phyloP scores from a whole-genome alignment of 2,888 invertebrate species.

The Urechis unicinctus region DNA sequence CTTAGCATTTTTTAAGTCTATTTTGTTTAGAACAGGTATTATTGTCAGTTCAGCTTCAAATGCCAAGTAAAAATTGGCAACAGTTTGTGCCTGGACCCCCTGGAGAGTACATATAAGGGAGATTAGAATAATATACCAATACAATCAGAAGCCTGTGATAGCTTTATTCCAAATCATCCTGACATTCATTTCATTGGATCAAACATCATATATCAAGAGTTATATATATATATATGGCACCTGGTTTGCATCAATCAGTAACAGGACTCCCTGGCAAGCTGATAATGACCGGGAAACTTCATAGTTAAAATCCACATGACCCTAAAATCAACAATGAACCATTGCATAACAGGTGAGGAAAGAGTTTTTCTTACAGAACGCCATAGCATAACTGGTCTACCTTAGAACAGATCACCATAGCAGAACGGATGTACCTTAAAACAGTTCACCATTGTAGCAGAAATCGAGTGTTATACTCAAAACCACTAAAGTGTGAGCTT shows the following conservation, averaged over 20 bases:
- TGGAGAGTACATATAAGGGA: slow-evolving; percentile 48
- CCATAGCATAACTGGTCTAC: no score
- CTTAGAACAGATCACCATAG: no score
- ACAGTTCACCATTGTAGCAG: no score
- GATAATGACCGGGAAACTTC: slow-evolving; percentile 87
- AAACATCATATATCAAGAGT: neutral
- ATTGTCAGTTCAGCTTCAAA: slow-evolving; percentile 73
- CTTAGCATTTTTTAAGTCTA: slow-evolving; percentile 85
- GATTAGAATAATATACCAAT: neutral
- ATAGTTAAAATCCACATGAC: slow-evolving; percentile 95
- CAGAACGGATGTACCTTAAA: no score
- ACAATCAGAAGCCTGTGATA: neutral
- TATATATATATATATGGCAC: slow-evolving; percentile 25
- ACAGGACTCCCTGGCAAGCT: slow-evolving; percentile 89
- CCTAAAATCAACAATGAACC: no score
- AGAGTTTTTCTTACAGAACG: no score
- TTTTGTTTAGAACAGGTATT: slow-evolving; percentile 92
- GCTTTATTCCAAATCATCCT: no score
- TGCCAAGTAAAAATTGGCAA: slow-evolving; percentile 91
- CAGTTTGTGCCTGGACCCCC: slow-evolving; percentile 91
- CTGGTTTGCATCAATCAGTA: slow-evolving; percentile 90
- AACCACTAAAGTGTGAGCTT: no score
- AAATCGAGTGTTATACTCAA: no score
- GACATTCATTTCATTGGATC: neutral
- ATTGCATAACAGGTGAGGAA: no score